Conservation (phyloP, 2,888 invertebrate genomes). For the Amphipoea lucens region DNA sequence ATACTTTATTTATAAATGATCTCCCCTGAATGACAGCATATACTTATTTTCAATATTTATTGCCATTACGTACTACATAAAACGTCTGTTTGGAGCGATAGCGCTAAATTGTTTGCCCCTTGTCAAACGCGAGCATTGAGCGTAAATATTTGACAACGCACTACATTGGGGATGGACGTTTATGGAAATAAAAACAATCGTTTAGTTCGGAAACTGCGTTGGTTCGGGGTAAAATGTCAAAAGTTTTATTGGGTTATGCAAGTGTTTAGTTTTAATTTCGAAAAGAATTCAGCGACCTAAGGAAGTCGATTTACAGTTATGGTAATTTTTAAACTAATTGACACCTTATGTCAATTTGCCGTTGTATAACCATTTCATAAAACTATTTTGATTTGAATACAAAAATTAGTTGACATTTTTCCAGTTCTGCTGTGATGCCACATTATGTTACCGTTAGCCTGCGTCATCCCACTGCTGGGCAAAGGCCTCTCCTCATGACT, state of each 20-base stretch:
- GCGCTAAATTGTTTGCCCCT: constrained; percentile 79
- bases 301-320: no score
- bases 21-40: constrained; percentile 54
- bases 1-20: constrained; percentile 43
- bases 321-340: no score
- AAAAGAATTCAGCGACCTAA: not conserved
- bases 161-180: constrained; percentile 61
- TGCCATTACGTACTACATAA: constrained; percentile 68
- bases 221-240: not conserved
- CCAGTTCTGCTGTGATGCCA: no score
- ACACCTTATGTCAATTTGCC: no score
- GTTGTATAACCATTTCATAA: no score
- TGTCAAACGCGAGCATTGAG: constrained; percentile 73
- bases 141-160: constrained; percentile 80
- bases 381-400: no score
- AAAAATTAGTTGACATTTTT: no score
- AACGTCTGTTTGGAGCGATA: constrained; percentile 70
- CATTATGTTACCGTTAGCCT: no score
- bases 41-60: constrained; percentile 69
- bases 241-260: not conserved
- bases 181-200: constrained; percentile 67
- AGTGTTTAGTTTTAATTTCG: not conserved
- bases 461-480: no score
- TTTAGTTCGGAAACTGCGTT: constrained; percentile 28
- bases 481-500: no score